A percentile compares a stretch with the other conserved stretches of the same genome.
Evolutionary conservation across 2,888 invertebrate genomes (phyloP).

Genomic region (Leptura quadrifasciata): DNA sequence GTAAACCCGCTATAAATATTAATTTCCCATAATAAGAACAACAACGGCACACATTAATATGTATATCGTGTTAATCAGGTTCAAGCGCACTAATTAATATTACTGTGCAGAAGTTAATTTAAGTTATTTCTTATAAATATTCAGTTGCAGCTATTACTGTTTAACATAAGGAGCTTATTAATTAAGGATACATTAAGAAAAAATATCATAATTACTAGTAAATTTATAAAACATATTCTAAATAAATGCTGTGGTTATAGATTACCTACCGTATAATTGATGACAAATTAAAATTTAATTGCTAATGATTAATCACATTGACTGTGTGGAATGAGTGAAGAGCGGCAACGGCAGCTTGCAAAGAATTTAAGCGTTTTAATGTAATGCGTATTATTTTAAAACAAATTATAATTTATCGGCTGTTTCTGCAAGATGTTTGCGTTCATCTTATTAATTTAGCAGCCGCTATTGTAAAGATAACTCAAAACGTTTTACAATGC

Average conservation of each 20-base stretch:
- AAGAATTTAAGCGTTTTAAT: not conserved
- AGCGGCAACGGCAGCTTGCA: not conserved
- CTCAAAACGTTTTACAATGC: not conserved
- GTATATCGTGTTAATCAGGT: constrained; percentile 28
- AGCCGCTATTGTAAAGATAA: not conserved
- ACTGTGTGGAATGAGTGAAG: constrained; percentile 42
- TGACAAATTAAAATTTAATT: constrained; percentile 21
- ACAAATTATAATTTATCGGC: not conserved
- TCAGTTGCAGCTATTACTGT: constrained; percentile 24
- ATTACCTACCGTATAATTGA: constrained; percentile 26
- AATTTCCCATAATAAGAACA: not conserved
- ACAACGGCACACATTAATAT: constrained; percentile 1
- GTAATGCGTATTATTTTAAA: not conserved
- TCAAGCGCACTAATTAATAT: constrained; percentile 26
- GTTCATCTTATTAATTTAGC: not conserved
- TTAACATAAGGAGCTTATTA: constrained; percentile 31
- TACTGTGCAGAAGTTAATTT: constrained; percentile 8
- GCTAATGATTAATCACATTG: constrained; percentile 2
- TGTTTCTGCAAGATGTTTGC: not conserved
- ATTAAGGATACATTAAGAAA: constrained; percentile 15
- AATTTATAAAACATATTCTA: constrained; percentile 20
- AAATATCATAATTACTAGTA: constrained; percentile 13
- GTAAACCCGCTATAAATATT: constrained; percentile 5
- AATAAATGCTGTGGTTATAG: constrained; percentile 1
- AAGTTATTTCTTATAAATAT: constrained; percentile 21